Percentiles rank a stretch among this genome's conserved stretches.
These are phyloP conservation scores for Drosophila pseudoobscura DNA, from an alignment of 1,140 invertebrate genomes.

Conservation along the genomic window DNA sequence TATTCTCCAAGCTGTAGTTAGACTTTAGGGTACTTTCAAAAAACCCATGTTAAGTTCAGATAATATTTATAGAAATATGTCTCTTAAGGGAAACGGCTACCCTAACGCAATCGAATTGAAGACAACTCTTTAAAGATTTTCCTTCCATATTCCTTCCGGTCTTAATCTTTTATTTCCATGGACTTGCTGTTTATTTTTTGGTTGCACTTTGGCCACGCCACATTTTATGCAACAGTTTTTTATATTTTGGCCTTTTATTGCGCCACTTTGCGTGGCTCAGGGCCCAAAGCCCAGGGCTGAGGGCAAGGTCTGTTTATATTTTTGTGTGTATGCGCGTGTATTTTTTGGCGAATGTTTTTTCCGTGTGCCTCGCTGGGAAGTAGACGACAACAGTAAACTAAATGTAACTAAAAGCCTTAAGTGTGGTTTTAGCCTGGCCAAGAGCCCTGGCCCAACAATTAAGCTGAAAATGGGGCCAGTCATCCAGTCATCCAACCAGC, in stretches of 20 bases:
- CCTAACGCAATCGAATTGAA: too few species aligned
- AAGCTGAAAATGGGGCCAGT: conserved; percentile 38
- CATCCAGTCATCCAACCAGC: conserved; percentile 1
- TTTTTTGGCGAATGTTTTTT: conserved; percentile 14
- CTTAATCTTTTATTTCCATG: conserved; percentile 8
- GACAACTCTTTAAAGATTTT: not conserved
- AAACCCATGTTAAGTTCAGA: too few species aligned
- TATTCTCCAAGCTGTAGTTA: too few species aligned
- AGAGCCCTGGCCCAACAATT: conserved; percentile 44
- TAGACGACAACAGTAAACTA: conserved; percentile 54
- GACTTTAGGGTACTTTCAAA: too few species aligned
- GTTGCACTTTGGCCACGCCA: conserved; percentile 31
- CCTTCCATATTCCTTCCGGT: not conserved
- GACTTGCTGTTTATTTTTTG: conserved; percentile 37
- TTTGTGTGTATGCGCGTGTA: conserved; percentile 11
- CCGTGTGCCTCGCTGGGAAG: conserved; percentile 6
- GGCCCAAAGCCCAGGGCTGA: conserved; percentile 20
- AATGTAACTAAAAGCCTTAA: conserved; percentile 72
- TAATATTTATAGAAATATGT: too few species aligned
- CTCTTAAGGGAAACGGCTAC: too few species aligned
- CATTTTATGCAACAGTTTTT: conserved; percentile 53
- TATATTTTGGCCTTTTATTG: conserved; percentile 15
- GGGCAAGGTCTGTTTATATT: conserved; percentile 44
- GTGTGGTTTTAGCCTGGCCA: conserved; percentile 60
- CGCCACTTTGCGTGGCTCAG: not conserved